Conservation (phyloP, 2,113 vertebrate genomes). For the Crotalus tigris region DNA sequence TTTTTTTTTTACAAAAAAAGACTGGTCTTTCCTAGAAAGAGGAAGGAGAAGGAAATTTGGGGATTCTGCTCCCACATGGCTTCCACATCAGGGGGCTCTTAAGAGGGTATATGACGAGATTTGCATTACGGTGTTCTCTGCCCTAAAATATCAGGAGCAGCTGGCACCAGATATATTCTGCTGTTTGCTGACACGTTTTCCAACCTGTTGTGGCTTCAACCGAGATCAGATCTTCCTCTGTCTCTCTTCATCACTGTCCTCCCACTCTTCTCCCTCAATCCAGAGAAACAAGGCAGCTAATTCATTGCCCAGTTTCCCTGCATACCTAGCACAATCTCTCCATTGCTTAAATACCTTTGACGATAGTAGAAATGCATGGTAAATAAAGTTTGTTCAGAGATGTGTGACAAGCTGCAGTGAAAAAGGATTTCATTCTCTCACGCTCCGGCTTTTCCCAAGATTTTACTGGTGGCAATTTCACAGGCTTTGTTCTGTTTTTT, state of each 20-base stretch:
- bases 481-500: background rate
- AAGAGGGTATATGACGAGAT: background rate
- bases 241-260: background rate
- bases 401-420: rapidly evolving
- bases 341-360: background rate
- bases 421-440: background rate
- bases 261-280: background rate
- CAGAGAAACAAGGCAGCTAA: background rate
- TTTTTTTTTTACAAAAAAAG: no score
- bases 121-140: background rate
- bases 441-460: no score
- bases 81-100: constrained; percentile 16
- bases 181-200: background rate
- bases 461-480: background rate
- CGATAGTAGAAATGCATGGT: background rate
- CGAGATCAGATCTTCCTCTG: background rate
- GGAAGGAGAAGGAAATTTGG: background rate
- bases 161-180: background rate
- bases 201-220: background rate
- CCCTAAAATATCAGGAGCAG: background rate
- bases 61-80: no score
- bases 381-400: constrained; percentile 20
- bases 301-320: background rate
- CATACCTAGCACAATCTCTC: background rate
- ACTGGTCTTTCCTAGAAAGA: background rate